Percentiles rank a stretch among this genome's conserved stretches.
Conservation (phyloP, 2,797 vertebrate species). For the Gambusia yucatana region DNA sequence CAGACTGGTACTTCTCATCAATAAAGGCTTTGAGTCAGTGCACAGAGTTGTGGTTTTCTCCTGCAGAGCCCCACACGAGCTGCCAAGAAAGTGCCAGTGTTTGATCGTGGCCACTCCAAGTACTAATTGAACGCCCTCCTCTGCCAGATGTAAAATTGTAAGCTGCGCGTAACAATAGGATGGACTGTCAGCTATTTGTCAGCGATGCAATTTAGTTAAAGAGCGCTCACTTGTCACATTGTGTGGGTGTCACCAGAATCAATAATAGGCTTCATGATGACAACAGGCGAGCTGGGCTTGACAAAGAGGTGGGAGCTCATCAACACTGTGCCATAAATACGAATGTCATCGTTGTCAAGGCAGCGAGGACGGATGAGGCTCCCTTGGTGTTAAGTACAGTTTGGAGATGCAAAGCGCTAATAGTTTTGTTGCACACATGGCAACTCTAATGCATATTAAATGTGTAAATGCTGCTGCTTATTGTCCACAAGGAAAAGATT, state of each 20-base stretch:
- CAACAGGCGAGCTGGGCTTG: conserved; percentile 52
- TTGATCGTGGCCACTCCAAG: conserved; percentile 40
- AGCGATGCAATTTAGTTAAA: conserved; percentile 68
- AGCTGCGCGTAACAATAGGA: conserved; percentile 57
- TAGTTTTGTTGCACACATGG: conserved; percentile 16
- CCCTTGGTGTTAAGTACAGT: conserved; percentile 7
- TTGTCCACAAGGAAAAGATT: neutral
- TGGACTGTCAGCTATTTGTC: conserved; percentile 66
- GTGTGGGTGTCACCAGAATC: conserved; percentile 71
- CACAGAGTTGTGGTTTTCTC: conserved; percentile 8
- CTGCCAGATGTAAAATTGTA: conserved; percentile 61
- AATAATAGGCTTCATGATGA: conserved; percentile 67
- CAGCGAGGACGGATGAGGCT: conserved; percentile 42
- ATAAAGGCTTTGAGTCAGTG: conserved; percentile 42
- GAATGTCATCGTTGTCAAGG: conserved; percentile 48
- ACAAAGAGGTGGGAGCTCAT: conserved; percentile 63
- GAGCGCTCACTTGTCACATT: conserved; percentile 66
- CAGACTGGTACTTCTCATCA: conserved; percentile 42
- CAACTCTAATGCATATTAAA: neutral
- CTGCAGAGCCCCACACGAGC: conserved; percentile 17
- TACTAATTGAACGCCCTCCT: conserved; percentile 54
- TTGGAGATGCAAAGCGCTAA: conserved; percentile 21
- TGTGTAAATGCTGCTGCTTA: neutral
- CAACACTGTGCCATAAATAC: conserved; percentile 58
- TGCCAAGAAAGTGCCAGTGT: conserved; percentile 51